These are phyloP conservation scores for Hassar affinis DNA, from an alignment of 2,113 vertebrate species.

Conservation along the genomic window DNA sequence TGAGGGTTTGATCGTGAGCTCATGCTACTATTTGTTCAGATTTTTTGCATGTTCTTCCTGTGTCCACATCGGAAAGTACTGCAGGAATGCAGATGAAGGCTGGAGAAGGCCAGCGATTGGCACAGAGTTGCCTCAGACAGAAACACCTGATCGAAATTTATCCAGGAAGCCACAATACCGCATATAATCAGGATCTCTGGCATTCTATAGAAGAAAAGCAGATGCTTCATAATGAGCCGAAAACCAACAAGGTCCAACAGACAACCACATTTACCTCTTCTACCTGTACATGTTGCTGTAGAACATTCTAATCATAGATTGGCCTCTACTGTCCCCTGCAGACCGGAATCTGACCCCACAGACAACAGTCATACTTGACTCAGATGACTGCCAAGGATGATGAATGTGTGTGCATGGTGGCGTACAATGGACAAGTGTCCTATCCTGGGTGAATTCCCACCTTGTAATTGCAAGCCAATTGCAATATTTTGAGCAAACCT, in stretches of 20 bases:
- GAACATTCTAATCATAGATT: background rate
- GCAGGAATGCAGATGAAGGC: background rate
- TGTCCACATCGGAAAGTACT: background rate
- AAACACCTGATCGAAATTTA: background rate
- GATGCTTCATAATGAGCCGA: background rate
- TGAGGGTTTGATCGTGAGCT: background rate
- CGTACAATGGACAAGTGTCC: too few species aligned
- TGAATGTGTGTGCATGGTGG: too few species aligned
- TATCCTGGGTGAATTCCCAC: too few species aligned
- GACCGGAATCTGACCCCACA: too few species aligned
- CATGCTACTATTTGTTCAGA: background rate
- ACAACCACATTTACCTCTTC: too few species aligned
- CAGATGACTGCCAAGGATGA: too few species aligned
- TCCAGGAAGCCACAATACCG: background rate
- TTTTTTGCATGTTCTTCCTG: background rate
- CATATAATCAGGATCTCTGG: background rate
- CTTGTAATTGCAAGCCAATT: too few species aligned
- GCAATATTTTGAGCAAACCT: too few species aligned
- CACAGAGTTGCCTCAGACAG: background rate
- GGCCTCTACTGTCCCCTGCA: too few species aligned
- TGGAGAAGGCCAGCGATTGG: background rate
- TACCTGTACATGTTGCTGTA: background rate
- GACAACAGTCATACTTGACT: too few species aligned
- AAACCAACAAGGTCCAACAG: background rate
- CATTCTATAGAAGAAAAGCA: background rate